Percentiles rank a stretch among this genome's conserved stretches.
phyloP scores from a whole-genome alignment of 2,888 invertebrate genomes.

The Eubasilissa splendida region DNA sequence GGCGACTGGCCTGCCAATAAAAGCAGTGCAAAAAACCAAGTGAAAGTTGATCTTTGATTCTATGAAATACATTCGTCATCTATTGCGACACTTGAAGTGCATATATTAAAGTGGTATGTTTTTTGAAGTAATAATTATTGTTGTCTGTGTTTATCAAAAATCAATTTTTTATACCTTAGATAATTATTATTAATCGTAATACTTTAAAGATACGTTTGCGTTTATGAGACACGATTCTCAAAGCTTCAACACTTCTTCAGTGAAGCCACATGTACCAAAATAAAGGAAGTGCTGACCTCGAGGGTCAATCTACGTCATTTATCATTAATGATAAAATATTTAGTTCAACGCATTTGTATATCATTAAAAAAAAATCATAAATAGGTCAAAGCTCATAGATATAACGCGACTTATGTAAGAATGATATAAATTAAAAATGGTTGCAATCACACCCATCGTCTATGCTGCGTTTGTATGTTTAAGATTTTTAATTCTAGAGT shows the following conservation, averaged over 20 bases:
- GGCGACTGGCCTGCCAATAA: constrained; percentile 36
- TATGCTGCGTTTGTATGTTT: too few relatives aligned
- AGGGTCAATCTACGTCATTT: constrained; percentile 17
- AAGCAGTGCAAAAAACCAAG: constrained; percentile 16
- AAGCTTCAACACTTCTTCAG: constrained; percentile 7
- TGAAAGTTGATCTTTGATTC: constrained; percentile 36
- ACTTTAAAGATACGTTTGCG: background rate
- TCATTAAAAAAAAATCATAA: background rate
- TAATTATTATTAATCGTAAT: background rate
- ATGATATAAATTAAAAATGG: too few relatives aligned
- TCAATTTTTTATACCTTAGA: too few relatives aligned
- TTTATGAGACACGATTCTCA: background rate
- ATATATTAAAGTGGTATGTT: background rate
- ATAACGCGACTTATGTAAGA: too few relatives aligned
- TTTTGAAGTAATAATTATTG: too few relatives aligned
- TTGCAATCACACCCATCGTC: too few relatives aligned
- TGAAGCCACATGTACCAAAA: background rate
- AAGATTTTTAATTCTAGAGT: too few relatives aligned
- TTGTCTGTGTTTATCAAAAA: too few relatives aligned
- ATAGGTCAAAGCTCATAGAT: background rate
- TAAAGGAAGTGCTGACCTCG: constrained; percentile 16
- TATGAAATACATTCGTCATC: constrained; percentile 15
- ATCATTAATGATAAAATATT: background rate
- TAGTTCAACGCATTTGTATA: too few relatives aligned
- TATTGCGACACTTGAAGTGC: constrained; percentile 21